Conservation (phyloP, 2,888 invertebrate genomes). For the Leptopilina drosophilae region DNA sequence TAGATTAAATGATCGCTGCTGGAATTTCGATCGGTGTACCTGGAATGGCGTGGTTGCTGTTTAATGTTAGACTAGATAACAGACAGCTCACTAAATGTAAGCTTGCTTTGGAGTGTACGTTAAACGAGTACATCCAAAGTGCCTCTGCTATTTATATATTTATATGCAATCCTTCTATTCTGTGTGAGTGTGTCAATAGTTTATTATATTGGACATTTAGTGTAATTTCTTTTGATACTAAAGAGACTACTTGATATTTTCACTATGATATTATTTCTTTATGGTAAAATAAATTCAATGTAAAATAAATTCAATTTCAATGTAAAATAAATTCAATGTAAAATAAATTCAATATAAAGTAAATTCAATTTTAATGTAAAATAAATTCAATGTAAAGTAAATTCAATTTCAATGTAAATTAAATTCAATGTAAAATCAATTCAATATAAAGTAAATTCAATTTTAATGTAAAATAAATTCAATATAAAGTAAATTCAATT, state of each 20-base stretch:
- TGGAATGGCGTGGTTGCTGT: constrained; percentile 20
- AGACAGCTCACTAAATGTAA: background rate
- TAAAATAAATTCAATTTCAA: too few relatives aligned
- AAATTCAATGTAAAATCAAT: too few relatives aligned
- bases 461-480: too few relatives aligned
- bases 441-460: too few relatives aligned
- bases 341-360: too few relatives aligned
- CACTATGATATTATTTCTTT: too few relatives aligned
- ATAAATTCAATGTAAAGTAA: too few relatives aligned
- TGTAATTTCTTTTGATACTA: background rate
- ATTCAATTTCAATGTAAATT: too few relatives aligned
- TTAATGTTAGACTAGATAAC: constrained; percentile 9
- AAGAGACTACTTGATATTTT: background rate
- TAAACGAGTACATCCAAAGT: background rate
- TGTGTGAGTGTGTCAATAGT: background rate
- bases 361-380: too few relatives aligned
- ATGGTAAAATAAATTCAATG: too few relatives aligned
- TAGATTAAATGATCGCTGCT: constrained; percentile 13
- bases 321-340: too few relatives aligned
- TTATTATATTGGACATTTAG: background rate
- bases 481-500: too few relatives aligned
- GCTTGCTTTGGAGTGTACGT: background rate
- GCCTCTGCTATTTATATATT: background rate
- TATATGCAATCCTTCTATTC: background rate
- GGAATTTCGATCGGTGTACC: constrained; percentile 17